These are phyloP conservation scores for Trissoscelio sp. DNA, from an alignment of 2,888 invertebrate species.

Conservation along the genomic window DNA sequence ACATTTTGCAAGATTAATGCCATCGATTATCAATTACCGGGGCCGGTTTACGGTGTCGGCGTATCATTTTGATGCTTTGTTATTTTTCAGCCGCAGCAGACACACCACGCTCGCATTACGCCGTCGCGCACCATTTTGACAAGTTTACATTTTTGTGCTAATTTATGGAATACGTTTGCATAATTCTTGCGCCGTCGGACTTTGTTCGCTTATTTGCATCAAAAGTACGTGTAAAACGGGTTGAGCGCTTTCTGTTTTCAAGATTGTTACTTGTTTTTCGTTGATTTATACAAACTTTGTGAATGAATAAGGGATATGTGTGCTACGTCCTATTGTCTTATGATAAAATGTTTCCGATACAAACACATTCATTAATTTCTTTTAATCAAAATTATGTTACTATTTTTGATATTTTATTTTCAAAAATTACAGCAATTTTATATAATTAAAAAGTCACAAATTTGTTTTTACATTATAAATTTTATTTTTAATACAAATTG, in stretches of 20 bases:
- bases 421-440: no score
- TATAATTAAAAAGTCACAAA: no score
- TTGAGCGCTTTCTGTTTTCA: constrained; percentile 10
- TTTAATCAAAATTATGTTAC: no score
- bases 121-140: constrained; percentile 51
- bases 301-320: not conserved
- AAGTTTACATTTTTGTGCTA: constrained; percentile 58
- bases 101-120: constrained; percentile 17
- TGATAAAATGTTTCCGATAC: no score
- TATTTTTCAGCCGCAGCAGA: constrained; percentile 19
- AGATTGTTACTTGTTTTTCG: constrained; percentile 34
- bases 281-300: constrained; percentile 12
- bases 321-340: not conserved
- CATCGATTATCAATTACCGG: constrained; percentile 63
- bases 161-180: constrained; percentile 62
- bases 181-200: constrained; percentile 40
- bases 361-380: no score
- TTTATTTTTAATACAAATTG: no score
- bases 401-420: no score
- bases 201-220: constrained; percentile 51
- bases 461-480: no score
- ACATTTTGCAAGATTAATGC: constrained; percentile 55
- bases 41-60: constrained; percentile 34
- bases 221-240: constrained; percentile 50
- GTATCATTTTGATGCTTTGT: no score